Base-by-base conservation (phyloP, 92 coral and sea anemone genomes). In the Umimayanthus chanpuru region DNA sequence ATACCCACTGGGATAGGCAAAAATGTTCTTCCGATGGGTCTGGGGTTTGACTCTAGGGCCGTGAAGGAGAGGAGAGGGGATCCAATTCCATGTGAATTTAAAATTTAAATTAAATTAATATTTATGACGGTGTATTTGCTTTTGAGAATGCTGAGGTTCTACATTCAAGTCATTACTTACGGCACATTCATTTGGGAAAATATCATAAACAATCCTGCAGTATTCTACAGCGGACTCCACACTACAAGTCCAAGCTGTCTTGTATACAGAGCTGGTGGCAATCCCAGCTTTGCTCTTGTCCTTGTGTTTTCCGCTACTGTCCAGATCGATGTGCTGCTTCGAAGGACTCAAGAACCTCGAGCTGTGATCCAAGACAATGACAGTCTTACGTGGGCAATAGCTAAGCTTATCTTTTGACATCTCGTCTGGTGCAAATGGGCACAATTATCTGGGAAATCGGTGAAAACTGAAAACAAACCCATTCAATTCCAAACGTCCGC, bases 161-260 rank as follows among this genome's bases (percentile, higher is more conserved):
- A 56, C 76, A 72, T 2, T 30, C 5, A 72, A 72, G 12, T 36
- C 26, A 58, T 73, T 77, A 88, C 98, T 92, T 70, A 97, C 99
- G 87, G 88, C 90, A 76, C 96, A 92, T 64, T 94, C 95, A 80
- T 85, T 87, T 20, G 99, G 99, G 77, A 95, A 97, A 71, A 97
- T 81, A 86, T 97, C 99, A 89, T 94, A 97, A 40, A 95, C 94
- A 85, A 97, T 94, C 91, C 99, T 97, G 86, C 95, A 93, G 90
- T 97, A 97, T 71, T 97, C 99, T 39, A 97, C 93, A 80, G 99
- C 93, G 18, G 98, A 95, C 83, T 97, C 99, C 58, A 97, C 93
- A 82, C 94, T 91, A 86, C 99, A 97, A 4, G 99, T 97, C 99
- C 99, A 97, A 12, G 95, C 92, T 55, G 92, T 90, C 90, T 97